These are phyloP conservation scores for Anastrepha ludens DNA, from an alignment of 1,140 invertebrate species.

Conservation along the genomic window DNA sequence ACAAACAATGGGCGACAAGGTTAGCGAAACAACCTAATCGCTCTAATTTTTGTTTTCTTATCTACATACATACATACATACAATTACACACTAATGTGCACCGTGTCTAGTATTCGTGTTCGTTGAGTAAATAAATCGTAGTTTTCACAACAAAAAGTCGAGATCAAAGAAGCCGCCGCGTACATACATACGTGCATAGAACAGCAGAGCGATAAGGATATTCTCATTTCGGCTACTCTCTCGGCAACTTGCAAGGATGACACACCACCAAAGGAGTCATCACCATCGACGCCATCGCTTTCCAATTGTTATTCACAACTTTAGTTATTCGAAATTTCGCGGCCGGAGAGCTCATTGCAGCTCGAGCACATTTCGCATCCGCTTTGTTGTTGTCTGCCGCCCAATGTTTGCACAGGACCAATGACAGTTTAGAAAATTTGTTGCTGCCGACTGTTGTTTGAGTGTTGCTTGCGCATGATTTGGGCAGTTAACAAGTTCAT, in stretches of 20 bases:
- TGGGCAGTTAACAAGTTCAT: not conserved
- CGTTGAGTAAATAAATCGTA: conserved; percentile 2
- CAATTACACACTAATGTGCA: not conserved
- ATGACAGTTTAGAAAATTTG: conserved; percentile 7
- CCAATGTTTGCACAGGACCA: conserved; percentile 53
- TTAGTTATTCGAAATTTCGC: conserved; percentile 42
- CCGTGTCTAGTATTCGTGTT: not conserved
- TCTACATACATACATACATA: not conserved
- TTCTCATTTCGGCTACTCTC: not conserved
- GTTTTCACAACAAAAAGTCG: not conserved
- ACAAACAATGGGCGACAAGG: conserved; percentile 37
- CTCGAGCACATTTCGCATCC: not conserved
- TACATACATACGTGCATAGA: not conserved
- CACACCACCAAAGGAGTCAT: not conserved
- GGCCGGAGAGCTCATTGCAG: not conserved
- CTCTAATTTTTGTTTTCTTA: conserved; percentile 12
- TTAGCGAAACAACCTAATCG: conserved; percentile 37
- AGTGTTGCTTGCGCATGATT: not conserved
- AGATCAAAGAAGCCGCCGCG: conserved; percentile 24
- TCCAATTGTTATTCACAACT: not conserved
- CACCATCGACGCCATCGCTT: not conserved
- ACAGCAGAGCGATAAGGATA: conserved; percentile 18
- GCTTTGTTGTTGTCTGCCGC: not conserved
- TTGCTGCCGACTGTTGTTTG: not conserved
- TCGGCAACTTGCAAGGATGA: conserved; percentile 10